Base-by-base conservation (phyloP, 2,797 vertebrate genomes). In the Anniella stebbinsi region DNA sequence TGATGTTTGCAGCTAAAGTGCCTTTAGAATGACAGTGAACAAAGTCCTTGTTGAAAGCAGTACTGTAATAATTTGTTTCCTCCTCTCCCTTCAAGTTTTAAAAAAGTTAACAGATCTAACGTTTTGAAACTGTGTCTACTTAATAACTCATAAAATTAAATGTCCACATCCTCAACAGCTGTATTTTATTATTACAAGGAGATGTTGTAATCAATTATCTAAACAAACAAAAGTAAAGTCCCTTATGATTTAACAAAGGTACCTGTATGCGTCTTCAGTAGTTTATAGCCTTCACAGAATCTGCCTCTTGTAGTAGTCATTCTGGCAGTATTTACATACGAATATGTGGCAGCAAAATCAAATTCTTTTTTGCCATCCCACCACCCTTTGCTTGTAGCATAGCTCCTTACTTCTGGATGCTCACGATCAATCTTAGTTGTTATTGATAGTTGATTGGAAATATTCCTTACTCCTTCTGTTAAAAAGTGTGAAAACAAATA, bases 341-440 rank as follows among this genome's bases (percentile, higher is more conserved):
- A 99, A 92, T 98, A 99, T 0, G 97, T 95, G 1, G 97, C 97
- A 69, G 99, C 96, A 69, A 99, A 99, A 96, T 98, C 98, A 97
- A 99, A 99, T 92, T 96, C 95, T 8, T 96, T 96, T 95, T 98
- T 48, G 51, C 98, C 98, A 54, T 99, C 97, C 99, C 99, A 99
- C 99, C 99, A 99, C 91, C 98, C 97, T 92, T 97, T 96, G 88
- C 94, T 97, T 88, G 80, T 97, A 54, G 99, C 99, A 70, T 99
- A 98, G 88, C 95, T 97, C 93, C 97, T 98, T 97, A 99, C 17
- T 76, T 95, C 92, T 41, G 98, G 98, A 93, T 99, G 99, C 87
- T 98, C 98, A 94, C 94, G 98, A 96, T 99, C 98, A 81, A 99
- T 98, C 94, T 98, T 98, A 30, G 98, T 99, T n/a, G 98, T 99